phyloP scores from a whole-genome alignment of 2,888 invertebrate species.

The Argynnis bischoffii region DNA sequence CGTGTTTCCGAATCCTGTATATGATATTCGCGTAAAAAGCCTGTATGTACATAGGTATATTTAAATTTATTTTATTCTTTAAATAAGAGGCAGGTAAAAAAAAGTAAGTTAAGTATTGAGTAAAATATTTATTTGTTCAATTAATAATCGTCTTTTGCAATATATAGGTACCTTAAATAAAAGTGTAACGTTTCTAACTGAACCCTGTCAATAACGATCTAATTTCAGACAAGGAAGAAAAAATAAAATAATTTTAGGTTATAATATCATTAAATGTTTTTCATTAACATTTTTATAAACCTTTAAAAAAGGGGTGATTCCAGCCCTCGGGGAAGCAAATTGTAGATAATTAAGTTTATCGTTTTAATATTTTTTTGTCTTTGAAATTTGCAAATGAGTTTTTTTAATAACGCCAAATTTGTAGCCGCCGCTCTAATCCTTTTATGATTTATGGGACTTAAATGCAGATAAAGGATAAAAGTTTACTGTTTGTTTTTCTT shows the following conservation, averaged over 20 bases:
- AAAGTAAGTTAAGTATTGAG: too few species aligned
- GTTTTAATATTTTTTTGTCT: conserved; percentile 78
- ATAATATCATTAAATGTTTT: conserved; percentile 34
- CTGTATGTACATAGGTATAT: too few species aligned
- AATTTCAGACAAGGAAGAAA: background rate
- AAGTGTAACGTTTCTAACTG: background rate
- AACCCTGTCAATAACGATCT: background rate
- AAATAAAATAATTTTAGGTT: conserved; percentile 4
- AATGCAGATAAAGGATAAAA: conserved; percentile 30
- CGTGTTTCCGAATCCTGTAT: too few species aligned
- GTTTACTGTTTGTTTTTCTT: conserved; percentile 18
- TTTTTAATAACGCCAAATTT: conserved; percentile 80
- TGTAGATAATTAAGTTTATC: conserved; percentile 78
- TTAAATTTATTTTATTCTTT: too few species aligned
- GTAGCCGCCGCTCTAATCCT: conserved; percentile 68
- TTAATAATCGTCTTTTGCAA: too few species aligned
- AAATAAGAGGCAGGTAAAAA: too few species aligned
- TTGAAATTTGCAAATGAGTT: conserved; percentile 81
- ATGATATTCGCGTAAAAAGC: too few species aligned
- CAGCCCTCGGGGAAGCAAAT: conserved; percentile 57
- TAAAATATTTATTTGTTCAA: too few species aligned
- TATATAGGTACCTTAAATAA: background rate
- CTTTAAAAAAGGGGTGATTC: conserved; percentile 60
- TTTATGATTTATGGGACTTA: conserved; percentile 67
- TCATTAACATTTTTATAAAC: conserved; percentile 68